Base-by-base conservation (phyloP, 2,888 invertebrate species). In the Hyposoter dolosus region DNA sequence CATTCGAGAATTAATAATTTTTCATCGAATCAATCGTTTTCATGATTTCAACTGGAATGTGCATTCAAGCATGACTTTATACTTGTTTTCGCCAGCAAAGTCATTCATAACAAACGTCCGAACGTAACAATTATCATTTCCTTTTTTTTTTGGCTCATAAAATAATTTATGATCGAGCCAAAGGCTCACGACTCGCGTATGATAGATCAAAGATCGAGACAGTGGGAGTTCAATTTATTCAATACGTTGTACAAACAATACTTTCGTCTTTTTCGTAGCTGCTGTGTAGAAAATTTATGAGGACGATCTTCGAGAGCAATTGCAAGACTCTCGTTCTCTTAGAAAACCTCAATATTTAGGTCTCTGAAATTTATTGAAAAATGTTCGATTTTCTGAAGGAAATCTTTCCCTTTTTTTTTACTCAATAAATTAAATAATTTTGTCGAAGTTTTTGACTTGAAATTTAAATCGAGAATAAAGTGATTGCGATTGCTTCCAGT, bases 121-220 rank as follows among this genome's bases (percentile, higher is more conserved):
- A 5, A 6, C 4, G 35, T 50, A 60, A 15, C 28, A 60, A 60
- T 35, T 40, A 77, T 65, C 71, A 47, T 83, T 56, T 72, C 17
- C 65, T 77, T 43, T 63, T 53, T 69, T 15, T 72, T 74, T 56
- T 63, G 9, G 78, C 74, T 40, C 19, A 45, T 60, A 47, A 3
- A 9, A 71, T 85, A 5, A 71, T 85, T 85, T 74, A 80, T 77
- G 83, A 80, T 76, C 45, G 77, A 74, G 28, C 15, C 56, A 45
- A 35, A 23, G 63, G 32, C 7, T 19, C 56, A 23, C 35, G 32
- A 78, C 60, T 74, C 40, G 43, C 45, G 50, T 23, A 65, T 9
- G 23, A 19, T 23, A 5, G 65, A 35, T 19, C 32, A 60, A n/a
- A 35, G 65, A 15, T 68, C 40, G 60, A 45, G 23, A 23, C 23